phyloP scores from a whole-genome alignment of 2,888 invertebrate species.

The Epinotia bilunana region DNA sequence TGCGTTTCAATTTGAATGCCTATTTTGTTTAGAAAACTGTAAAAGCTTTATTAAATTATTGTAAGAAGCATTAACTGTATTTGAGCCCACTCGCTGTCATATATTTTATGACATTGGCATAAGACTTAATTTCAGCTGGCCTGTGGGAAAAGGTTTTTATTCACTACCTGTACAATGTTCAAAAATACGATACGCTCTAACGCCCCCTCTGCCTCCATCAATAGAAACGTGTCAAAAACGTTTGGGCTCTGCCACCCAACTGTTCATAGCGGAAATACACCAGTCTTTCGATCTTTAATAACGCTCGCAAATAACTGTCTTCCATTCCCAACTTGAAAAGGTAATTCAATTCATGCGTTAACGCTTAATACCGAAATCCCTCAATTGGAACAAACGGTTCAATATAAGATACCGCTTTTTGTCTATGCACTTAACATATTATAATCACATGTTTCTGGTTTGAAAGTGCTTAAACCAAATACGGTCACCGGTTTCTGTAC shows the following conservation, averaged over 20 bases:
- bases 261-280: background rate
- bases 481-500: constrained; percentile 30
- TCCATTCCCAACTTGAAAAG: constrained; percentile 53
- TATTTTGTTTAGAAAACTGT: no score
- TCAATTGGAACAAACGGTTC: constrained; percentile 64
- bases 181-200: constrained; percentile 4
- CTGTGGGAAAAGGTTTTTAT: background rate
- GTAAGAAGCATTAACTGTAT: no score
- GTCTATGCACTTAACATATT: constrained; percentile 44
- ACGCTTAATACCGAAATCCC: constrained; percentile 55
- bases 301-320: constrained; percentile 43
- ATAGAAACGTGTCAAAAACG: constrained; percentile 5
- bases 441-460: constrained; percentile 46
- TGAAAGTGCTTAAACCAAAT: constrained; percentile 31
- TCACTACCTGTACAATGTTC: background rate
- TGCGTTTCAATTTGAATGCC: no score
- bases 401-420: constrained; percentile 56
- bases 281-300: constrained; percentile 5
- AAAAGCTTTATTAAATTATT: no score
- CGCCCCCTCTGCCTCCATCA: background rate
- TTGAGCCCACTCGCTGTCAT: no score
- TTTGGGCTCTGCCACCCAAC: background rate
- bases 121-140: no score
- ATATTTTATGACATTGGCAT: no score
- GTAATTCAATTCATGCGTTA: constrained; percentile 62